phyloP scores from a whole-genome alignment of 2,113 vertebrate species.

The Chrysochloris asiatica region DNA sequence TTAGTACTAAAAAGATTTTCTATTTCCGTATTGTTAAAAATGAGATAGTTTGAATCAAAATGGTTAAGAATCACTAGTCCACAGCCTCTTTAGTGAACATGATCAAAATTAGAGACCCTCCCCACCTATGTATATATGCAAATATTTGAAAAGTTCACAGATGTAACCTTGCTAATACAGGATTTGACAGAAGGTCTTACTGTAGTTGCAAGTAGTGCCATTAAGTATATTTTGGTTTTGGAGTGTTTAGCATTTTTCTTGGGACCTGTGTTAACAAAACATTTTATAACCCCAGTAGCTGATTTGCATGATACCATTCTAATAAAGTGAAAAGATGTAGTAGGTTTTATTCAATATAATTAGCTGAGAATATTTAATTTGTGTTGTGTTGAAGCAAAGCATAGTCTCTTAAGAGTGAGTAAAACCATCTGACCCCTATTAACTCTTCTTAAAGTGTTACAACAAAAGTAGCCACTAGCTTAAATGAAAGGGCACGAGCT shows the following conservation, averaged over 20 bases:
- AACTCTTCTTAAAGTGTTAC: slow-evolving; percentile 18
- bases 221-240: not conserved
- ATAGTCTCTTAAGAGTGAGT: not conserved
- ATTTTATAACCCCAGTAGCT: not conserved
- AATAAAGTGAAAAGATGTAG: not conserved
- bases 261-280: not conserved
- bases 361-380: slow-evolving; percentile 29
- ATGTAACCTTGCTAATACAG: not conserved
- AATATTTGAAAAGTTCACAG: not conserved
- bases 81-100: not conserved
- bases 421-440: not conserved
- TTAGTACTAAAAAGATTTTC: not conserved
- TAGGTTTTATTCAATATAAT: not conserved
- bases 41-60: slow-evolving; percentile 4
- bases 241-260: slow-evolving; percentile 17
- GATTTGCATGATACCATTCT: not conserved
- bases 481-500: slow-evolving; percentile 1
- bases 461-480: slow-evolving; percentile 9
- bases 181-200: slow-evolving; percentile 5
- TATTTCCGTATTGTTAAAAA: not conserved
- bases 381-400: not conserved
- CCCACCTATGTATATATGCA: not conserved
- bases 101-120: not conserved
- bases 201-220: not conserved
- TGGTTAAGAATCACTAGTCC: not conserved